These are phyloP conservation scores for Eledone cirrhosa DNA, from an alignment of 2,888 invertebrate species.

Conservation along the genomic window DNA sequence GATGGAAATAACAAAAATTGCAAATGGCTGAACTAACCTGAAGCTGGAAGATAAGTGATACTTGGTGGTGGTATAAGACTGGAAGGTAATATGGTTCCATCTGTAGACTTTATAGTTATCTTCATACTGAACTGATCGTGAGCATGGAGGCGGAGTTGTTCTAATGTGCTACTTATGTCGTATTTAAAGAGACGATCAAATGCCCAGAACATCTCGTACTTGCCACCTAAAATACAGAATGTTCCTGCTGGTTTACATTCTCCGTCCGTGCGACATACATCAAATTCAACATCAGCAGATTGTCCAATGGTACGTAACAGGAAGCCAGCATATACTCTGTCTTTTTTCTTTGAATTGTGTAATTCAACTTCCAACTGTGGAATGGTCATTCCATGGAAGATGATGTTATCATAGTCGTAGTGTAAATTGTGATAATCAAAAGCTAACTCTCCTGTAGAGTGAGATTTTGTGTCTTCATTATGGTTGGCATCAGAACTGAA, in stretches of 20 bases:
- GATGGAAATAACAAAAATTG: too few species aligned
- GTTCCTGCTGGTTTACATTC: slow-evolving; percentile 39
- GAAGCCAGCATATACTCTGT: slow-evolving; percentile 40
- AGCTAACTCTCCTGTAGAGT: slow-evolving; percentile 33
- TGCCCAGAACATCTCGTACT: slow-evolving; percentile 40
- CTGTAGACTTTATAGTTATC: slow-evolving; percentile 31
- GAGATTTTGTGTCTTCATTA: slow-evolving; percentile 26
- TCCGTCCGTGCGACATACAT: slow-evolving; percentile 34
- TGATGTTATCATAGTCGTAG: slow-evolving; percentile 38
- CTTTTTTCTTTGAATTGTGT: slow-evolving; percentile 27
- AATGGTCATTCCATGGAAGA: slow-evolving; percentile 41
- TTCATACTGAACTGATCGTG: slow-evolving; percentile 35
- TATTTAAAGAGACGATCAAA: slow-evolving; percentile 41
- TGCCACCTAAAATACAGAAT: slow-evolving; percentile 40
- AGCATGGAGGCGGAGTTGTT: slow-evolving; percentile 33
- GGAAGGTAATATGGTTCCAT: slow-evolving; percentile 34
- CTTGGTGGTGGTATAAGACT: slow-evolving; percentile 34
- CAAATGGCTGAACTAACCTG: neutral
- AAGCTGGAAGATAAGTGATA: slow-evolving; percentile 36
- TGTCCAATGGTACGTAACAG: slow-evolving; percentile 34
- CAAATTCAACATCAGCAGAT: slow-evolving; percentile 38
- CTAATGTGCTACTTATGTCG: slow-evolving; percentile 39
- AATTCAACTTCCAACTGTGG: slow-evolving; percentile 40
- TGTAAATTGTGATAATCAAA: slow-evolving; percentile 38
- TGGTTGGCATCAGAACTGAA: slow-evolving; percentile 33